phyloP scores from a whole-genome alignment of 2,888 invertebrate genomes.

The Diplazon laetatorius region DNA sequence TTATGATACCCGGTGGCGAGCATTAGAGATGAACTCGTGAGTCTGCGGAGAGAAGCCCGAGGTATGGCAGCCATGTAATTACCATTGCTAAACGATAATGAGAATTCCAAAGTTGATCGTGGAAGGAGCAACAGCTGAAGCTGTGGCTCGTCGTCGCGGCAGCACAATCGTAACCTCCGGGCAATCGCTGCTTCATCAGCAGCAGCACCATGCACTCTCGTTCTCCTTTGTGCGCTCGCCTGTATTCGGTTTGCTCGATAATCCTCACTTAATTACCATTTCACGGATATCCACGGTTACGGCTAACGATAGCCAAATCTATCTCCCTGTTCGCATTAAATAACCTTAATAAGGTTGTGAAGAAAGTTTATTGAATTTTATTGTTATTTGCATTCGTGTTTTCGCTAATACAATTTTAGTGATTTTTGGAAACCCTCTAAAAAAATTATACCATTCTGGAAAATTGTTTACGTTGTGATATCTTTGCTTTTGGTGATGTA shows the following conservation, averaged over 20 bases:
- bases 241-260: not conserved
- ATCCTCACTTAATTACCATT: constrained; percentile 18
- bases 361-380: no score
- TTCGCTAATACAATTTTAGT: no score
- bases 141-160: not conserved
- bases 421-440: no score
- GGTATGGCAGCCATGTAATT: constrained; percentile 28
- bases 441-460: no score
- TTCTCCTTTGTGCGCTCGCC: constrained; percentile 28
- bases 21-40: constrained; percentile 3
- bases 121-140: constrained; percentile 12
- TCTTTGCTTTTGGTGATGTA: no score
- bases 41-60: constrained; percentile 44
- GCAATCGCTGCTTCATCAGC: not conserved
- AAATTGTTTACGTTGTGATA: no score
- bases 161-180: constrained; percentile 2
- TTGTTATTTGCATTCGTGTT: no score
- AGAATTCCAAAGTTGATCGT: constrained; percentile 49
- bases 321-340: not conserved
- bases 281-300: constrained; percentile 12
- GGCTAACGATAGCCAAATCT: not conserved
- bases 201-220: no score
- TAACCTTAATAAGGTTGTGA: not conserved
- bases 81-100: constrained; percentile 46
- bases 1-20: not conserved